Percentiles rank a stretch among this genome's conserved stretches.
Conservation (phyloP, 1,140 invertebrate species). For the Aphelenchoides besseyi region DNA sequence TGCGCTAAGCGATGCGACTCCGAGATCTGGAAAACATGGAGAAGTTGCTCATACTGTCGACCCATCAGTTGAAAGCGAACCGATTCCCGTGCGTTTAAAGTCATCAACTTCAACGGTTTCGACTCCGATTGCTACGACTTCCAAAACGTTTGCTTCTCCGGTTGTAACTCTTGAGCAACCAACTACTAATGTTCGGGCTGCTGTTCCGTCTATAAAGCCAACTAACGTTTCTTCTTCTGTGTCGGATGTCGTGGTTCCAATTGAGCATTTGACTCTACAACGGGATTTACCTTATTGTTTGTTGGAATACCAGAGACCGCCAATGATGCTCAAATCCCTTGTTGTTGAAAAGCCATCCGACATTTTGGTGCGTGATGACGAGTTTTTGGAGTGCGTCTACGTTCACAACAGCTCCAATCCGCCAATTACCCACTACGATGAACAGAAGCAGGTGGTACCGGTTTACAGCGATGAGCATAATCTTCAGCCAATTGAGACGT, state of each 20-base stretch:
- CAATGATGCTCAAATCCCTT: too few relatives aligned
- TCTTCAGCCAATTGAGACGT: too few relatives aligned
- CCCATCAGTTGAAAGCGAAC: not conserved
- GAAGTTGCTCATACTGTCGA: constrained; percentile 7
- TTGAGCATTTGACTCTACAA: not conserved
- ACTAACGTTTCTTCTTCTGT: too few relatives aligned
- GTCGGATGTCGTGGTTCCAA: too few relatives aligned
- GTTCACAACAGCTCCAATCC: too few relatives aligned
- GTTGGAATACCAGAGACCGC: not conserved
- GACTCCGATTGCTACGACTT: not conserved
- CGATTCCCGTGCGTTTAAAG: not conserved
- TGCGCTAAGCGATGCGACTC: not conserved
- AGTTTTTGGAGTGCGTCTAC: not conserved
- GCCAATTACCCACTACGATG: too few relatives aligned
- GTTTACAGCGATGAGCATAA: too few relatives aligned
- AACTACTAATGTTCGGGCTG: too few relatives aligned
- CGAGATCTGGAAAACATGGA: not conserved
- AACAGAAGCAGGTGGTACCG: too few relatives aligned
- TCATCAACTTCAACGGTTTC: not conserved
- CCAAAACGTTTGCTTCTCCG: too few relatives aligned
- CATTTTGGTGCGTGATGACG: not conserved
- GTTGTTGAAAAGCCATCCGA: not conserved
- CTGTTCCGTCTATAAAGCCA: too few relatives aligned
- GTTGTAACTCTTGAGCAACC: too few relatives aligned
- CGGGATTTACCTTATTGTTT: not conserved